A percentile compares a stretch with the other conserved stretches of the same genome.
These are phyloP conservation scores for Synergus itoensis DNA, from an alignment of 2,888 invertebrate genomes.

Conservation along the genomic window DNA sequence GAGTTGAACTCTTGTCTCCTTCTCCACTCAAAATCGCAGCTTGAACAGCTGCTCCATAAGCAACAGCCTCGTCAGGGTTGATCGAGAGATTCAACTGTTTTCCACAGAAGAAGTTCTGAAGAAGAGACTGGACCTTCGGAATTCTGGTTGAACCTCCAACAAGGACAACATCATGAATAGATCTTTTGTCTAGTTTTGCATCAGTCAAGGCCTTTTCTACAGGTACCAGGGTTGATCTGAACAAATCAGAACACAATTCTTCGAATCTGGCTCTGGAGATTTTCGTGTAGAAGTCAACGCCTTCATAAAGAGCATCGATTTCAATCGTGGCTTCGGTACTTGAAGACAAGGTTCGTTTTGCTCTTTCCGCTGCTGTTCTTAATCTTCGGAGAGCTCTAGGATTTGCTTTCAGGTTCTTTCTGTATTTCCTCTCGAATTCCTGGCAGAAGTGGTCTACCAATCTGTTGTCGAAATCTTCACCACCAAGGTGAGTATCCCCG, in stretches of 20 bases:
- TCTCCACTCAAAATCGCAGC: conserved; percentile 91
- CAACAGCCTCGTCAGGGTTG: conserved; percentile 95
- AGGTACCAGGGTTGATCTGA: conserved; percentile 86
- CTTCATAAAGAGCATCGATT: conserved; percentile 88
- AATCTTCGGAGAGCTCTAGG: conserved; percentile 85
- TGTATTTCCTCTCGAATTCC: conserved; percentile 86
- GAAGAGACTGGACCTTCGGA: conserved; percentile 87
- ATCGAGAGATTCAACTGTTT: conserved; percentile 94
- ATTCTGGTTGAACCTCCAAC: conserved; percentile 91
- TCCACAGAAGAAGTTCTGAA: conserved; percentile 88
- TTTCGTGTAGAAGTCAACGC: conserved; percentile 86
- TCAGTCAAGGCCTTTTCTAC: conserved; percentile 89
- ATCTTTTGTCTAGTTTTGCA: conserved; percentile 87
- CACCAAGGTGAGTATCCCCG: conserved; percentile 90
- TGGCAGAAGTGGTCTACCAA: conserved; percentile 84
- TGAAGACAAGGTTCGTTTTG: conserved; percentile 87
- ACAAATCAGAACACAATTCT: conserved; percentile 86
- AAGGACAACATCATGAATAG: conserved; percentile 88
- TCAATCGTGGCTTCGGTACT: conserved; percentile 88
- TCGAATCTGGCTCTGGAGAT: conserved; percentile 88
- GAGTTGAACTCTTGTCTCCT: conserved; percentile 79
- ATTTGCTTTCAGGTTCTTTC: conserved; percentile 84
- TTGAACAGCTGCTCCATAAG: conserved; percentile 96
- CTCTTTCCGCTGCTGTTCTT: conserved; percentile 88
- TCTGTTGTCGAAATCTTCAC: conserved; percentile 80